phyloP scores from a whole-genome alignment of 2,113 vertebrate genomes.

The Beaufortia kweichowensis region DNA sequence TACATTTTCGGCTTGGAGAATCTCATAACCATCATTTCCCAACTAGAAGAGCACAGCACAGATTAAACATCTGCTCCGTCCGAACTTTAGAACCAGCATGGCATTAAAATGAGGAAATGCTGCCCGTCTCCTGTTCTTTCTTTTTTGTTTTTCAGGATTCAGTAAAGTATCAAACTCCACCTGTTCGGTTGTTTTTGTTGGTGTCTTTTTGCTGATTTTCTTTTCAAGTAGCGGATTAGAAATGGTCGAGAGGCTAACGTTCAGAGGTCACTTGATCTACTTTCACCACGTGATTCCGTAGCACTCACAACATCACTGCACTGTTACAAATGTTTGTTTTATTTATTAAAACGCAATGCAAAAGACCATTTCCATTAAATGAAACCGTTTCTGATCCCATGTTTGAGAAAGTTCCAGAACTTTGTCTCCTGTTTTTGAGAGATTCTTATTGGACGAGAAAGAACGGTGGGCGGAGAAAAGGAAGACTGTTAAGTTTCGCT shows the following conservation, averaged over 20 bases:
- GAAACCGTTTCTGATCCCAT: conserved; percentile 16
- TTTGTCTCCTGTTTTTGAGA: not conserved
- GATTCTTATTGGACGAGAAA: conserved; percentile 1
- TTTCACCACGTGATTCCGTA: conserved; percentile 52
- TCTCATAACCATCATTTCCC: conserved; percentile 95
- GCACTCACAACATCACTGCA: conserved; percentile 5
- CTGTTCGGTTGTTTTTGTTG: conserved; percentile 43
- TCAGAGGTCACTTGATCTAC: conserved; percentile 37
- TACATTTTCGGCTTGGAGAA: conserved; percentile 99
- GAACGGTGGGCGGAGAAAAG: conserved; percentile 5
- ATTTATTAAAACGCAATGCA: conserved; percentile 12
- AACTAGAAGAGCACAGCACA: conserved; percentile 92
- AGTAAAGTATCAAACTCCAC: conserved; percentile 43
- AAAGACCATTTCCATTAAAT: conserved; percentile 1
- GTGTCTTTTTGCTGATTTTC: conserved; percentile 46
- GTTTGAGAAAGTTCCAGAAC: conserved; percentile 20
- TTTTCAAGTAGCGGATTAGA: conserved; percentile 39
- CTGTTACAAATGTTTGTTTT: conserved; percentile 41
- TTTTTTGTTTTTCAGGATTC: conserved; percentile 21
- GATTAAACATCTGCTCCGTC: conserved; percentile 78
- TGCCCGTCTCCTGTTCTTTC: conserved; percentile 53
- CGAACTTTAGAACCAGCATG: not conserved
- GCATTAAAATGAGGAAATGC: conserved; percentile 71
- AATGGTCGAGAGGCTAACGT: conserved; percentile 42
- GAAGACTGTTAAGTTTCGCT: conserved; percentile 21